Evolutionary conservation across 2,797 vertebrate genomes (phyloP), one percentile per base, ranked within the genome.

Genomic region (Coilia nasus): DNA sequence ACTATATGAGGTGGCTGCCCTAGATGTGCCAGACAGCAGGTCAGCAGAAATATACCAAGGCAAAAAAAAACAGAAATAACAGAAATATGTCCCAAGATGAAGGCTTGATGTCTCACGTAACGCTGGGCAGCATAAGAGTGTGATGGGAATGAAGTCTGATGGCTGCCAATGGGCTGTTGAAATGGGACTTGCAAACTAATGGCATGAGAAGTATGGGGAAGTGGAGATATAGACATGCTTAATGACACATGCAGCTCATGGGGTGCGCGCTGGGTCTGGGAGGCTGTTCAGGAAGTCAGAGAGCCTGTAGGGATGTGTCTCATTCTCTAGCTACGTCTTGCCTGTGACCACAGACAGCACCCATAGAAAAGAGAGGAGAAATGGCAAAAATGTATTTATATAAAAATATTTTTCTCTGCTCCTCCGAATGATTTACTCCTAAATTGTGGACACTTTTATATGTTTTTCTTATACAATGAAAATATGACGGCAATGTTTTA

Each of bases 191-290:
- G 71, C 31, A 44, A 25, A 6, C 67, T 75, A 75, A 75, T 41
- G 71, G 71, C 0, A 78, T 78, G 71, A 44, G 6, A 41, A 44
- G 17, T 6, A 44, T 78, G 35, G 71, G 14, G 31, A 44, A 44
- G 31, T 14, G 35, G 3, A 41, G 71, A 21, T 44, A 35, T 44
- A 21, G 35, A 78, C 31, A 21, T 35, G 28, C 28, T 41, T 75
- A 75, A 75, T 78, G 71, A 78, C 71, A 78, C 71, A 10, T 78
- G 71, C 71, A 78, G 19, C 35, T 15, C 71, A 78, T 31, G 5
- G 67, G 62, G 25, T 54, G 50, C 9, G 50, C 9, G 50, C 14
- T 54, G 50, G 50, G 50, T 54, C 50, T 54, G 50, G 50, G 50
- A 54, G 2, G 9, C 50, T 54, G 50, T 54, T 54, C 50, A 54